Conservation (phyloP, 1,140 invertebrate species). For the Oryzaephilus surinamensis region DNA sequence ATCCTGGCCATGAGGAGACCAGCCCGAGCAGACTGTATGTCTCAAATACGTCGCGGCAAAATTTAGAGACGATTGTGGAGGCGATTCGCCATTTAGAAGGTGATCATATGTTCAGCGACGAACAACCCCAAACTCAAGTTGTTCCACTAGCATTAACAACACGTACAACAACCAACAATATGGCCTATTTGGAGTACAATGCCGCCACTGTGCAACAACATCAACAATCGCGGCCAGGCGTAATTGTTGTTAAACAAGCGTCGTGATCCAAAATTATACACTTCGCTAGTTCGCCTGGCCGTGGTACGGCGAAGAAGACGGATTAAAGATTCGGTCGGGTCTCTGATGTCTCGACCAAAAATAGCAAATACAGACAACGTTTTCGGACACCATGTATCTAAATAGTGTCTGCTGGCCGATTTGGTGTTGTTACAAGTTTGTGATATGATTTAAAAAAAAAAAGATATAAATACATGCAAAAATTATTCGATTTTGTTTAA, state of each 20-base stretch:
- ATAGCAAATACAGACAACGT: too few relatives aligned
- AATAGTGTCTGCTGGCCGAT: too few relatives aligned
- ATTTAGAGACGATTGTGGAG: constrained; percentile 94
- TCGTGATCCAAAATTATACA: constrained; percentile 39
- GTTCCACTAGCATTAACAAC: constrained; percentile 65
- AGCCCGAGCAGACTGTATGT: constrained; percentile 53
- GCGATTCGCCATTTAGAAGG: constrained; percentile 94
- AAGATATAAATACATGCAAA: too few relatives aligned
- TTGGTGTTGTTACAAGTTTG: too few relatives aligned
- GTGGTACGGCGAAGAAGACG: too few relatives aligned
- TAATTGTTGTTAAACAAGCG: constrained; percentile 73
- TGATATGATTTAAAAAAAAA: too few relatives aligned
- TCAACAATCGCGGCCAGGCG: constrained; percentile 67
- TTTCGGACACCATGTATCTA: too few relatives aligned
- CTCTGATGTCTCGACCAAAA: too few relatives aligned
- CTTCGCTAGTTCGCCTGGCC: constrained; percentile 16
- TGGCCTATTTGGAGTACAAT: constrained; percentile 51
- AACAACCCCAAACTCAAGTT: constrained; percentile 44
- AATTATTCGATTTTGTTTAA: too few relatives aligned
- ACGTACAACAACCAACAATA: constrained; percentile 49
- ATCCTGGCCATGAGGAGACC: constrained; percentile 43
- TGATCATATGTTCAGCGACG: constrained; percentile 77
- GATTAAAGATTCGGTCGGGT: too few relatives aligned
- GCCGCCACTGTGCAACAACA: constrained; percentile 34
- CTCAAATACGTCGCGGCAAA: constrained; percentile 77